A percentile compares a stretch with the other conserved stretches of the same genome.
phyloP scores from a whole-genome alignment of 2,797 vertebrate genomes.

The Pangasius larnaudii region DNA sequence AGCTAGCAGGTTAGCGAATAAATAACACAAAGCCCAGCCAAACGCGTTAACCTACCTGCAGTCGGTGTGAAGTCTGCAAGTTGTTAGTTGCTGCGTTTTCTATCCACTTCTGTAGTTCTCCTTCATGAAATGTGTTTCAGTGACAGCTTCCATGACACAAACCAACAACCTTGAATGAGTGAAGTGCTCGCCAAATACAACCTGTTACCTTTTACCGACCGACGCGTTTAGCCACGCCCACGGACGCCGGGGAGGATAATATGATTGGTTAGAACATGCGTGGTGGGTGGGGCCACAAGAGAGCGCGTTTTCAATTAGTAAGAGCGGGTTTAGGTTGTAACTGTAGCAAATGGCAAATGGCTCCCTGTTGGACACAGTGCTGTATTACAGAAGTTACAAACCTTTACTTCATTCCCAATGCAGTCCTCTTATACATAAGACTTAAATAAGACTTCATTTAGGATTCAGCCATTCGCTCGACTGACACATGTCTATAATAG shows the following conservation, averaged over 20 bases:
- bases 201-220: constrained; percentile 63
- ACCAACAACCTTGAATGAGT: background rate
- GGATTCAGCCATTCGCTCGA: background rate
- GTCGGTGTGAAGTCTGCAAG: constrained; percentile 18
- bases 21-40: background rate
- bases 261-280: constrained; percentile 63
- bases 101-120: background rate
- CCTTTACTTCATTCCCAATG: background rate
- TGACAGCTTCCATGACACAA: background rate
- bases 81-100: background rate
- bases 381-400: background rate
- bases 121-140: constrained; percentile 10
- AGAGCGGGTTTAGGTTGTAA: background rate
- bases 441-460: background rate
- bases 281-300: constrained; percentile 47
- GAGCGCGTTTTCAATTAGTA: background rate
- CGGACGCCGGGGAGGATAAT: background rate
- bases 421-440: background rate
- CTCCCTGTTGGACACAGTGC: background rate
- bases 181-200: constrained; percentile 37
- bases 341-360: background rate
- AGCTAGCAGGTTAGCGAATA: constrained; percentile 35
- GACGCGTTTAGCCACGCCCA: constrained; percentile 65
- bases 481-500: background rate
- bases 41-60: constrained; percentile 37